Percentiles rank a stretch among this genome's conserved stretches.
Evolutionary conservation across 2,113 vertebrate species (phyloP).

Genomic region (Oncorhynchus masou): DNA sequence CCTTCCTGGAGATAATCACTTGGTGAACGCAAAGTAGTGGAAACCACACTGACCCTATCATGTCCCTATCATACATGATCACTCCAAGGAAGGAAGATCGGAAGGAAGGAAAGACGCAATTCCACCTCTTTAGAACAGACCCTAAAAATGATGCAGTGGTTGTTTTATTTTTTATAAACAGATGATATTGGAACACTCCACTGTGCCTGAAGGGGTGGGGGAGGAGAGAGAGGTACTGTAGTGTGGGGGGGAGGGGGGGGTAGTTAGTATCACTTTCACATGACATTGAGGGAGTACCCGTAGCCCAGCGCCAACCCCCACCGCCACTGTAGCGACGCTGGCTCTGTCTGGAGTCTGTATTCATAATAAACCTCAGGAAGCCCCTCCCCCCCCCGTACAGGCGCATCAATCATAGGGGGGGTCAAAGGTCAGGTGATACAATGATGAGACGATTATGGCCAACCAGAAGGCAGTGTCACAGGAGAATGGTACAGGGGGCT

Average conservation of each 20-base stretch:
- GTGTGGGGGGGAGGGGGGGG: background rate
- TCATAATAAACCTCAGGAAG: conserved; percentile 45
- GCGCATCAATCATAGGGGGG: conserved; percentile 56
- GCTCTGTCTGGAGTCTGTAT: conserved; percentile 36
- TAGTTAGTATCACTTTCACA: conserved; percentile 16
- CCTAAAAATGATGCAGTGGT: background rate
- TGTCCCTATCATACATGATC: background rate
- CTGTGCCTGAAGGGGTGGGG: conserved; percentile 3
- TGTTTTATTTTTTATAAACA: background rate
- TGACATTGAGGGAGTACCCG: conserved; percentile 40
- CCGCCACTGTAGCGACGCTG: conserved; percentile 8
- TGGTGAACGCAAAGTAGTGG: background rate
- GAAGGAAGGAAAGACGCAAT: background rate
- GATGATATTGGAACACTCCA: background rate
- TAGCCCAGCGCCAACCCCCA: conserved; percentile 46
- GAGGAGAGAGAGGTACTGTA: background rate
- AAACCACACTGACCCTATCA: background rate
- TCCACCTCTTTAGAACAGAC: background rate
- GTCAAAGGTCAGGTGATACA: conserved; percentile 45
- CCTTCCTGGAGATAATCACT: background rate
- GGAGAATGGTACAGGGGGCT: no score
- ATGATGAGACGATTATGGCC: conserved; percentile 48
- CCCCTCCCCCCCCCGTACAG: conserved; percentile 40
- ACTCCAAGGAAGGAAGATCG: background rate
- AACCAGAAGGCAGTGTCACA: background rate